These are phyloP conservation scores for Crypturellus undulatus DNA, from an alignment of 2,113 vertebrate genomes.

Conservation along the genomic window DNA sequence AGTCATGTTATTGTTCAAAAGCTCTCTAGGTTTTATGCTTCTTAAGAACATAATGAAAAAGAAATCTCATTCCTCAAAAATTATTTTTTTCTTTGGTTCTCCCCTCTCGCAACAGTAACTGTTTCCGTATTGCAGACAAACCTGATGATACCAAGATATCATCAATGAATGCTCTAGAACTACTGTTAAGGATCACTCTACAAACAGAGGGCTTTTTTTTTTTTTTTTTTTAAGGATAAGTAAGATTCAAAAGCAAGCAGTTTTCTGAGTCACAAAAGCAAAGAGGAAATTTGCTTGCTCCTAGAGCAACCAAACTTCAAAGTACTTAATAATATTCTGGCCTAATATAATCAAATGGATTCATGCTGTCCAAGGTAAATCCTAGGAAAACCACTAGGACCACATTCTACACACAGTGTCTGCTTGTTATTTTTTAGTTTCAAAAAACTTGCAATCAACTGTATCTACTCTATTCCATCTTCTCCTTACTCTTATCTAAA, in stretches of 20 bases:
- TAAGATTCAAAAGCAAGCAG: neutral
- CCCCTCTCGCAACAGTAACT: neutral
- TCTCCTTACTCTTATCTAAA: neutral
- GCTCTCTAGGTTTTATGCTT: constrained; percentile 42
- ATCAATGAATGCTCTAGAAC: neutral
- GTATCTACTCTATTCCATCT: neutral
- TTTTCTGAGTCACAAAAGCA: neutral
- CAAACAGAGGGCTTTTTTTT: neutral
- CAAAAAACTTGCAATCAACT: neutral
- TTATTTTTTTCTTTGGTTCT: neutral
- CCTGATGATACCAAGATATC: neutral
- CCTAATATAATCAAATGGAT: neutral
- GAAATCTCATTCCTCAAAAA: neutral
- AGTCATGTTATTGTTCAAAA: constrained; percentile 38
- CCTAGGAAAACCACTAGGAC: neutral
- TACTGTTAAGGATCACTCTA: neutral
- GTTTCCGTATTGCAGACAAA: neutral
- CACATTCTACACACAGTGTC: neutral
- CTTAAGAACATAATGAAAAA: neutral
- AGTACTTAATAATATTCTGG: neutral
- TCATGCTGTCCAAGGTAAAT: neutral
- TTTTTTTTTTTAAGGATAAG: neutral
- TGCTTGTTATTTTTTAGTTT: neutral
- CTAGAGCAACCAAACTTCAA: neutral
- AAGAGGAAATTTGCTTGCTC: neutral